Conservation (phyloP, 1,140 invertebrate species). For the Rhynchophorus ferrugineus region DNA sequence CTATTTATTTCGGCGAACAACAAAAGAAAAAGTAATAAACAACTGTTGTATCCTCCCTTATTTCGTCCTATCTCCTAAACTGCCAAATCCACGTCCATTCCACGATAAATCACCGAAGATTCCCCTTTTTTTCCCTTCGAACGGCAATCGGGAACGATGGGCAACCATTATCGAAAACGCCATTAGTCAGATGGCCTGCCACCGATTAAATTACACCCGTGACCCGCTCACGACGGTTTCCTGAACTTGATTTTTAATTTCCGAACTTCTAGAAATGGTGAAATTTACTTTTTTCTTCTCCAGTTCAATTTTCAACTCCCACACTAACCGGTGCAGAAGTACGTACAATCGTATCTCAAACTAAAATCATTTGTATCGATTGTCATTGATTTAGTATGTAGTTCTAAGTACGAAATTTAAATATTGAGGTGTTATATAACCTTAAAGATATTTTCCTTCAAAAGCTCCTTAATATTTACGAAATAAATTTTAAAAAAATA, state of each 20-base stretch:
- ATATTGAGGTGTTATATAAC: no score
- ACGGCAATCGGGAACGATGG: conserved; percentile 1
- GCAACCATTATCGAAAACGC: conserved; percentile 20
- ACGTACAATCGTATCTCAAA: no score
- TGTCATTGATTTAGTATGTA: no score
- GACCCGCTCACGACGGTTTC: conserved; percentile 13
- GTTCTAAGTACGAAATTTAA: no score
- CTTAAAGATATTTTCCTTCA: no score
- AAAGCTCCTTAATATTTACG: no score
- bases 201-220: conserved; percentile 22
- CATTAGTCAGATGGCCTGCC: conserved; percentile 24
- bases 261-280: neutral
- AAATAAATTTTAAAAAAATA: no score
- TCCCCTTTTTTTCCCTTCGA: conserved; percentile 3
- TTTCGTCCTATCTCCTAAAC: conserved; percentile 17
- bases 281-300: neutral
- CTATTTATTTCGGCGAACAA: neutral
- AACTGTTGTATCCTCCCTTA: conserved; percentile 14
- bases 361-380: no score
- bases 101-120: conserved; percentile 16
- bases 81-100: conserved; percentile 21
- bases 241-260: conserved; percentile 19
- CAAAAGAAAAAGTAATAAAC: conserved; percentile 15
- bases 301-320: no score
- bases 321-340: no score